Conservation (phyloP, 2,888 invertebrate genomes). For the Mechanitis messenoides region DNA sequence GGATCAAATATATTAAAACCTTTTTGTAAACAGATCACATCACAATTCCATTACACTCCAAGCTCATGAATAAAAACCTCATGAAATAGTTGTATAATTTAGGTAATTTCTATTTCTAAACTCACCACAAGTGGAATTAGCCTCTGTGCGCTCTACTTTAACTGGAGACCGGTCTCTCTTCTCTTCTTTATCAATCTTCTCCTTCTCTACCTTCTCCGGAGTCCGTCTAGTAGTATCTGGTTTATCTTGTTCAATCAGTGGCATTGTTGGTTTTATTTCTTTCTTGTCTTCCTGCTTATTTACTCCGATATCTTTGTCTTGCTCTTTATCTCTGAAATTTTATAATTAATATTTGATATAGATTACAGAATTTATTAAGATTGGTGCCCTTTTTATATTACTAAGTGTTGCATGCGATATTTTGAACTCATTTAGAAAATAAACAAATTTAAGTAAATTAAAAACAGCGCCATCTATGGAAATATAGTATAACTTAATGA, state of each 20-base stretch:
- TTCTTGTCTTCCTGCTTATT: constrained; percentile 28
- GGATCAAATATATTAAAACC: too few species aligned
- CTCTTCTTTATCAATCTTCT: constrained; percentile 21
- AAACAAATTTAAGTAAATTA: too few species aligned
- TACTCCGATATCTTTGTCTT: constrained; percentile 34
- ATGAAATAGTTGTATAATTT: background rate
- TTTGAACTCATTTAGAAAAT: too few species aligned
- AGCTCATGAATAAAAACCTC: background rate
- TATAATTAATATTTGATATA: background rate
- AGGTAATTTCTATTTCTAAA: constrained; percentile 9
- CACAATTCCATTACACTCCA: too few species aligned
- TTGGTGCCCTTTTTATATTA: too few species aligned
- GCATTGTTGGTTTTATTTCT: constrained; percentile 17
- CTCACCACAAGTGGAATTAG: constrained; percentile 66
- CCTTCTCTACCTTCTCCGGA: constrained; percentile 38
- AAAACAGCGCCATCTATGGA: too few species aligned
- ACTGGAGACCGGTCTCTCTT: constrained; percentile 41
- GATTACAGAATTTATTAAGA: too few species aligned
- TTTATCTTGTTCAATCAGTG: constrained; percentile 28
- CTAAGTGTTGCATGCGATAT: too few species aligned
- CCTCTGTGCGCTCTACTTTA: constrained; percentile 45
- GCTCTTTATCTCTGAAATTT: constrained; percentile 46
- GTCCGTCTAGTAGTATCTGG: constrained; percentile 49
- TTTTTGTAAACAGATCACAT: too few species aligned
- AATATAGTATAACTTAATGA: too few species aligned